phyloP scores from a whole-genome alignment of 2,113 vertebrate genomes.

The Gasterosteus aculeatus region DNA sequence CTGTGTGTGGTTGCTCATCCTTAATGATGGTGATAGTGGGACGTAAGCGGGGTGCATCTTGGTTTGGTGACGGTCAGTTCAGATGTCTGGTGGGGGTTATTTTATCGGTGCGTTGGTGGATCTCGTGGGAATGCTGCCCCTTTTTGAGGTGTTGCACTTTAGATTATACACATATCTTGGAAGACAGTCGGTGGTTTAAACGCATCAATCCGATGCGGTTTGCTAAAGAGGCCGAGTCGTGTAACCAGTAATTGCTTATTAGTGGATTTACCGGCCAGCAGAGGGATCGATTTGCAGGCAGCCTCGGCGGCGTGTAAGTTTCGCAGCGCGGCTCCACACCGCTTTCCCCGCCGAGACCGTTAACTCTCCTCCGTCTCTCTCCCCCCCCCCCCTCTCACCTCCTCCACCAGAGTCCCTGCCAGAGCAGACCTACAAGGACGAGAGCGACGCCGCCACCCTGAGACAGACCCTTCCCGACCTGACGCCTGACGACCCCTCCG shows the following conservation, averaged over 20 bases:
- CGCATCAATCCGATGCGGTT: not conserved
- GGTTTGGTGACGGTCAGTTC: conserved; percentile 2
- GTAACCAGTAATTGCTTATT: not conserved
- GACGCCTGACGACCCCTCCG: conserved; percentile 92
- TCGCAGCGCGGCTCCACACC: conserved; percentile 9
- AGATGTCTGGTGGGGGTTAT: not conserved
- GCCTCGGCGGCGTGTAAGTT: not conserved
- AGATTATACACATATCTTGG: not conserved
- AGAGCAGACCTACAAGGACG: conserved; percentile 85
- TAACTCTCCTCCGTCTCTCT: conserved; percentile 14
- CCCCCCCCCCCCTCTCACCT: not conserved
- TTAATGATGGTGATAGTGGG: not conserved
- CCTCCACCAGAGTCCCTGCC: conserved; percentile 81
- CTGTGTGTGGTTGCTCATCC: not conserved
- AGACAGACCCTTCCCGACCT: conserved; percentile 95
- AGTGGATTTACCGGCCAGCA: not conserved
- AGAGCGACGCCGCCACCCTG: conserved; percentile 91
- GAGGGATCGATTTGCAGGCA: not conserved
- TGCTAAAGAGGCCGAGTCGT: not conserved
- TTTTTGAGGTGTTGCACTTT: not conserved
- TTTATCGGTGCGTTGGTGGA: not conserved
- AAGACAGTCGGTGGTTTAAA: not conserved
- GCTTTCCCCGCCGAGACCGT: conserved; percentile 8
- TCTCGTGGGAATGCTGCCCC: conserved; percentile 11
- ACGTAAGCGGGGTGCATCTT: not conserved